Evolutionary conservation across 2,888 invertebrate genomes (phyloP).

Genomic region (Melolontha melolontha): DNA sequence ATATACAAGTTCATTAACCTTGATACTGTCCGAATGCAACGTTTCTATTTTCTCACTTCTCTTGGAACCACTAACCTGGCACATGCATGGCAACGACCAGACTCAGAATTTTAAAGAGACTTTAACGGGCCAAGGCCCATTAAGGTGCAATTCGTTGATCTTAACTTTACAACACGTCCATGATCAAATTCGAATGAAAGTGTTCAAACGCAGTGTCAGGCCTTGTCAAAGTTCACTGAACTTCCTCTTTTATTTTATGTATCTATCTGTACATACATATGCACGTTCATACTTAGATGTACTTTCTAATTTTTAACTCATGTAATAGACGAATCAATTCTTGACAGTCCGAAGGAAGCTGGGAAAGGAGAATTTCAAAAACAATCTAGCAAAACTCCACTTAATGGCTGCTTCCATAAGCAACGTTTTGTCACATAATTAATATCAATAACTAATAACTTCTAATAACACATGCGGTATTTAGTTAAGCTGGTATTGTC

Average conservation of each 20-base stretch:
- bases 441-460: too few relatives aligned
- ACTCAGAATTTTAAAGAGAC: too few relatives aligned
- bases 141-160: conserved; percentile 13
- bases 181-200: conserved; percentile 23
- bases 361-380: not conserved
- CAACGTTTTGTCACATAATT: too few relatives aligned
- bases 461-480: too few relatives aligned
- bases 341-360: not conserved
- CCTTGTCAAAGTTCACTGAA: conserved; percentile 27
- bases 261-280: not conserved
- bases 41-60: conserved; percentile 3
- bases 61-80: not conserved
- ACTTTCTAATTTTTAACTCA: conserved; percentile 22
- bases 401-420: too few relatives aligned
- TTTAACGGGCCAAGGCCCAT: not conserved
- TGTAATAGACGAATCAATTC: conserved; percentile 1
- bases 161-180: conserved; percentile 8
- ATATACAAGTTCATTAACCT: conserved; percentile 19
- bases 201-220: conserved; percentile 14
- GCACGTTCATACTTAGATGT: conserved; percentile 1
- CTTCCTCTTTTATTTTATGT: conserved; percentile 14
- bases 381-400: too few relatives aligned
- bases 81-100: not conserved
- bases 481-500: too few relatives aligned
- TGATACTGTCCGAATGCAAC: not conserved